Evolutionary conservation across 1,140 invertebrate genomes (phyloP).

Genomic region (Drosophila bifasciata): DNA sequence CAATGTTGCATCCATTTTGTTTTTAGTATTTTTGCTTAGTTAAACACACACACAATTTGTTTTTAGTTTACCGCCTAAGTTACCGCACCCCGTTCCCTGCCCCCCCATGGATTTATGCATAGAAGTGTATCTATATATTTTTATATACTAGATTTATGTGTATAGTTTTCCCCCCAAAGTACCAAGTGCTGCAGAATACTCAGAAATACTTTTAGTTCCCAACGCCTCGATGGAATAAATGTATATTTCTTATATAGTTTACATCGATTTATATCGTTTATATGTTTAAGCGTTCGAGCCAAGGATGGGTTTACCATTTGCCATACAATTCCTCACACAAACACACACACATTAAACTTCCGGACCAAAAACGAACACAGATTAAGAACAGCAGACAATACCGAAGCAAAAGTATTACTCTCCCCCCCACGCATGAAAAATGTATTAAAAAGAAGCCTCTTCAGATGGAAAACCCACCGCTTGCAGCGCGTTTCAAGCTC

Average conservation of each 20-base stretch:
- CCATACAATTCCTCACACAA: slow-evolving; percentile 17
- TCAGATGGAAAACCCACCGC: slow-evolving; percentile 75
- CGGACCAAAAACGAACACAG: slow-evolving; percentile 48
- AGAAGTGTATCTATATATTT: slow-evolving; percentile 46
- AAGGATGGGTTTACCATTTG: slow-evolving; percentile 34
- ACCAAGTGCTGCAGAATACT: slow-evolving; percentile 78
- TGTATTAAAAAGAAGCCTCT: slow-evolving; percentile 65
- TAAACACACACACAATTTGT: not conserved
- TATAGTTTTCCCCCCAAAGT: slow-evolving; percentile 56
- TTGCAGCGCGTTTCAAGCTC: slow-evolving; percentile 73
- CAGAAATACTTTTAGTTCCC: slow-evolving; percentile 40
- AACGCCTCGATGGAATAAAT: slow-evolving; percentile 45
- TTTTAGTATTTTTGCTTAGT: slow-evolving; percentile 63
- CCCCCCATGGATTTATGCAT: slow-evolving; percentile 30
- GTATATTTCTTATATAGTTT: slow-evolving; percentile 27
- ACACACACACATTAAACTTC: slow-evolving; percentile 31
- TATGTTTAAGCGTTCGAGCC: slow-evolving; percentile 29
- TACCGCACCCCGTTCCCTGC: slow-evolving; percentile 8
- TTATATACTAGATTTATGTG: slow-evolving; percentile 28
- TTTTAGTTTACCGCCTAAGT: slow-evolving; percentile 51
- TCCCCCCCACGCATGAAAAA: slow-evolving; percentile 56
- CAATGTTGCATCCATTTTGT: slow-evolving; percentile 44
- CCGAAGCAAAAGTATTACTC: slow-evolving; percentile 72
- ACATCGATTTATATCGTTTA: slow-evolving; percentile 28
- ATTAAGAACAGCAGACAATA: slow-evolving; percentile 46